Base-by-base conservation (phyloP, 2,113 vertebrate genomes). In the Bagarius yarrelli region DNA sequence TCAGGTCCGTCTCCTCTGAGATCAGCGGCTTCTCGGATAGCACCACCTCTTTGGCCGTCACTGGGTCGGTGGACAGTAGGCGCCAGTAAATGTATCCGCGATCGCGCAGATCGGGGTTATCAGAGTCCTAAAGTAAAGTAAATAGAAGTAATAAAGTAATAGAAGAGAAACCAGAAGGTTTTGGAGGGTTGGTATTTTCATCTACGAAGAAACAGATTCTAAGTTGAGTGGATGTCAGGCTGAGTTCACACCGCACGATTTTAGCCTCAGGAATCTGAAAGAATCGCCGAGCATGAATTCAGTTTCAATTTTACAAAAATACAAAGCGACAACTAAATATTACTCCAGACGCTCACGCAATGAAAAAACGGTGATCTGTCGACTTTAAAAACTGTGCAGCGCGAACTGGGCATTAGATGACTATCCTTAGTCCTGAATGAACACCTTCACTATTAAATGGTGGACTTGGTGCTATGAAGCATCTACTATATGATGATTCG, bases 81-180 rank as follows among this genome's bases (percentile, higher is more conserved):
- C 98, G 97, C 98, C 98, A 99, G 83, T 99, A 99, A 90, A 99
- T 99, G 91, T 99, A 99, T 86, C 98, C 98, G 1, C 97, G 91
- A 86, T 99, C 98, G n/a, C 98, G 95, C 84, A 99, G 94, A 90
- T 99, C 98, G 23, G 98, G 98, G 90, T 99, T 99, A 90, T 99
- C 98, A 0, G 98, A 99, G 90, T 99, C 98, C 98, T 99, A 89
- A 60, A 34, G 55, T 59, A 71, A 74, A 50, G 52, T 44, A 56
- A 74, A 67, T 47, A 30, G n/a, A n/a, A n/a, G n/a, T n/a, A n/a
- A n/a, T 12, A 15, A 36, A 1, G 36, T 40, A n/a, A 21, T 5
- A 11, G 1, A 2, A 47, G 12, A 8, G 8, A 27, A 0, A 9
- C 5, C 34, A 4, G n/a, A n/a, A 50, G 5, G 40, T 50, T 25